phyloP scores from a whole-genome alignment of 2,113 vertebrate genomes.

The Balaeniceps rex region DNA sequence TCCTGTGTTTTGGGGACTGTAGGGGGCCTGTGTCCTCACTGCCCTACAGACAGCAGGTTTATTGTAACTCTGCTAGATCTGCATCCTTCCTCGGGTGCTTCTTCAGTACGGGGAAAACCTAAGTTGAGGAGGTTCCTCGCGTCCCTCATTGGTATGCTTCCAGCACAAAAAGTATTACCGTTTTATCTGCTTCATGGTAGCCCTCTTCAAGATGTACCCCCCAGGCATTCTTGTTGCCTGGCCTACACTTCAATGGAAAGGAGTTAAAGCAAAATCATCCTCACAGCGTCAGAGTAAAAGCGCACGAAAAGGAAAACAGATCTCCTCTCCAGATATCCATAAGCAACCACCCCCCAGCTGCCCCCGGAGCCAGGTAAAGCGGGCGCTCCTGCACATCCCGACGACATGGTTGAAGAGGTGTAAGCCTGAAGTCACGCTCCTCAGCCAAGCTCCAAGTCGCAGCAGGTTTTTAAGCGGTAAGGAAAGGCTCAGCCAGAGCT shows the following conservation, averaged over 20 bases:
- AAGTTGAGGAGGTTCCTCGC: neutral
- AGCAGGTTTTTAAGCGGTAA: fast-evolving
- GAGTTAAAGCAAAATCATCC: neutral
- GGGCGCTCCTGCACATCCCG: fast-evolving
- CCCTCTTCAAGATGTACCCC: neutral
- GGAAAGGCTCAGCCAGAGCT: neutral
- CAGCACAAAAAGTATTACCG: neutral
- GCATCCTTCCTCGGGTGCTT: neutral
- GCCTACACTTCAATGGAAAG: neutral
- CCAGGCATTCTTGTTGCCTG: neutral
- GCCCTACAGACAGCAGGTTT: neutral
- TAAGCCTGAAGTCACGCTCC: neutral
- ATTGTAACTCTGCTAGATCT: neutral
- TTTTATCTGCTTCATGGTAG: neutral
- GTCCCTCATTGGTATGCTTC: neutral
- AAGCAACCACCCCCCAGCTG: neutral
- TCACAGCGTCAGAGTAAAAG: neutral
- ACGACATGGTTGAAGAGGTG: fast-evolving
- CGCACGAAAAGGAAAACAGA: neutral
- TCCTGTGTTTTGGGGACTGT: fast-evolving
- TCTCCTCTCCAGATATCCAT: neutral
- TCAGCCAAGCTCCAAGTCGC: neutral
- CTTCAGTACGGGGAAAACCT: neutral
- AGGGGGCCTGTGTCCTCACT: neutral
- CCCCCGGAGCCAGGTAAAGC: neutral